Percentiles rank a stretch among this genome's conserved stretches.
phyloP scores from a whole-genome alignment of 2,113 vertebrate species.

The Poeciliopsis prolifica region DNA sequence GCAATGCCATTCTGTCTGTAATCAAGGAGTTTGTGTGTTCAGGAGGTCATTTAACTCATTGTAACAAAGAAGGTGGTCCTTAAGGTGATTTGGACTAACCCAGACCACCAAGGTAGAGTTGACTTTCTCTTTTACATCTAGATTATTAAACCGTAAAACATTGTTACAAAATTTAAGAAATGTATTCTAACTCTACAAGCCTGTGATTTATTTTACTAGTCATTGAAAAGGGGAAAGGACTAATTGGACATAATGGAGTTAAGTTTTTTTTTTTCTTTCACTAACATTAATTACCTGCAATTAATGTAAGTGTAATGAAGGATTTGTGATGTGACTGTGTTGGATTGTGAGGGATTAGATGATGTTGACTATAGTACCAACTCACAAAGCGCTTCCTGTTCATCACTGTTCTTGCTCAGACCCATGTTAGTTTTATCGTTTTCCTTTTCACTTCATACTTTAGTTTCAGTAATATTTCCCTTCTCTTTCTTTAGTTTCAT shows the following conservation, averaged over 20 bases:
- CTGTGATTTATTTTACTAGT: neutral
- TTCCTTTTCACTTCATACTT: neutral
- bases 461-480: neutral
- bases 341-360: too few relatives aligned
- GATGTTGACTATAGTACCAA: too few relatives aligned
- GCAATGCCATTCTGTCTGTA: conserved; percentile 26
- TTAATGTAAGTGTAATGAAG: neutral
- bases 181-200: neutral
- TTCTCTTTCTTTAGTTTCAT: neutral
- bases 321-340: neutral
- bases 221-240: neutral
- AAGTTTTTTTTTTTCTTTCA: neutral
- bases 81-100: conserved; percentile 34
- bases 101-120: conserved; percentile 63
- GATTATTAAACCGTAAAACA: neutral
- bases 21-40: conserved; percentile 4
- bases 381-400: too few relatives aligned
- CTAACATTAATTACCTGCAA: neutral
- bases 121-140: conserved; percentile 13
- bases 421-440: too few relatives aligned
- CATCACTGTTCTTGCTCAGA: too few relatives aligned
- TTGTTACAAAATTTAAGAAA: conserved; percentile 10
- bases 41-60: conserved; percentile 50
- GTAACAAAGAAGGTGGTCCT: conserved; percentile 51
- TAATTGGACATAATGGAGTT: neutral